Evolutionary conservation across 2,888 invertebrate genomes (phyloP).

Genomic region (Miltochrista miniata): DNA sequence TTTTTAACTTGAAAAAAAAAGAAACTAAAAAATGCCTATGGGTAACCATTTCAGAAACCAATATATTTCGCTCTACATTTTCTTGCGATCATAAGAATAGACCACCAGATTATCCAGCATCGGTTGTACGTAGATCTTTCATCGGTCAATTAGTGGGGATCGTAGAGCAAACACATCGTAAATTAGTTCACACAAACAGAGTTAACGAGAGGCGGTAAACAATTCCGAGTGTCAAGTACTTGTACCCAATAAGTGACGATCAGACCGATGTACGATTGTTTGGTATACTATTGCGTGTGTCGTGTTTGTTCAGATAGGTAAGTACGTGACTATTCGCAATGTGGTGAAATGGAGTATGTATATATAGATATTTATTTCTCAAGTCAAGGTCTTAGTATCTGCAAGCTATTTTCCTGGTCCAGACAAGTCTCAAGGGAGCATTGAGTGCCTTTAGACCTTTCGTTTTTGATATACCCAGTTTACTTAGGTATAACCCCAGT

Average conservation of each 20-base stretch:
- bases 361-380: not conserved
- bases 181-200: constrained; percentile 76
- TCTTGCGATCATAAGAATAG: constrained; percentile 14
- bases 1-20: no score
- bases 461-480: no score
- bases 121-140: constrained; percentile 48
- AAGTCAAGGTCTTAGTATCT: no score
- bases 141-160: constrained; percentile 67
- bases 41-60: no score
- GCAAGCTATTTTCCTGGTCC: no score
- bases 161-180: constrained; percentile 75
- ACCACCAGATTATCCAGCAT: constrained; percentile 21
- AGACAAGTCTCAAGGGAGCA: no score
- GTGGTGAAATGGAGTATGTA: no score
- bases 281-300: constrained; percentile 55
- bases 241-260: constrained; percentile 73
- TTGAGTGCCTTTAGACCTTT: no score
- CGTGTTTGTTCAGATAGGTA: constrained; percentile 55
- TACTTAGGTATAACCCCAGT: no score
- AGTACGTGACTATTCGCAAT: constrained; percentile 16
- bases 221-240: constrained; percentile 67
- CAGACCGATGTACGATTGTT: constrained; percentile 67
- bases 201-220: constrained; percentile 76
- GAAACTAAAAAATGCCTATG: no score
- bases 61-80: no score